Conservation (phyloP, 2,797 vertebrate species). For the Paedocypris micromegethes region DNA sequence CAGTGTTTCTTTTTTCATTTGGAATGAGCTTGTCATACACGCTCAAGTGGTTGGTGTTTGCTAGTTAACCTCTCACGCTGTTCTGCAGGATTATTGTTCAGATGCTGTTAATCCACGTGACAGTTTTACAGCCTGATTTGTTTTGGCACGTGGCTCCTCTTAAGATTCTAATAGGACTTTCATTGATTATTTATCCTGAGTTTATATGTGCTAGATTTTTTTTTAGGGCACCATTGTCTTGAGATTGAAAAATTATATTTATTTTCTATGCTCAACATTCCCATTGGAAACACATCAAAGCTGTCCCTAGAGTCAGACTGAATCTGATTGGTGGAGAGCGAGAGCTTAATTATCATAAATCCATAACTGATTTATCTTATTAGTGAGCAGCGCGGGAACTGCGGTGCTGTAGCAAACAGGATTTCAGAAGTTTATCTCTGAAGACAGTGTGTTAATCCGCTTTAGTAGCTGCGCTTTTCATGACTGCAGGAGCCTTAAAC, state of each 20-base stretch:
- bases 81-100: not conserved
- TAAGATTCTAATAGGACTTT: not conserved
- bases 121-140: not conserved
- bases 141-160: not conserved
- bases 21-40: not conserved
- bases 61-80: not conserved
- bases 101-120: not conserved
- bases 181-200: no score
- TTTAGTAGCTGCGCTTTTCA: slow-evolving; percentile 59
- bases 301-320: not conserved
- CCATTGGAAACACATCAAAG: slow-evolving; percentile 5
- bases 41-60: not conserved
- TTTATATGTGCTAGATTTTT: not conserved
- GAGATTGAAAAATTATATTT: not conserved
- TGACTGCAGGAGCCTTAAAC: slow-evolving; percentile 42
- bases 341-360: slow-evolving; percentile 8
- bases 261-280: not conserved
- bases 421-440: slow-evolving; percentile 51
- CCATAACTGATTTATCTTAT: slow-evolving; percentile 19
- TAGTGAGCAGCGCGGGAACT: slow-evolving; percentile 11
- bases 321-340: not conserved
- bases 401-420: slow-evolving; percentile 31
- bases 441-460: slow-evolving; percentile 58
- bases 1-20: not conserved
- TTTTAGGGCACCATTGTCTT: slow-evolving; percentile 3